phyloP scores from a whole-genome alignment of 2,888 invertebrate genomes.

The Carterocephalus palaemon region DNA sequence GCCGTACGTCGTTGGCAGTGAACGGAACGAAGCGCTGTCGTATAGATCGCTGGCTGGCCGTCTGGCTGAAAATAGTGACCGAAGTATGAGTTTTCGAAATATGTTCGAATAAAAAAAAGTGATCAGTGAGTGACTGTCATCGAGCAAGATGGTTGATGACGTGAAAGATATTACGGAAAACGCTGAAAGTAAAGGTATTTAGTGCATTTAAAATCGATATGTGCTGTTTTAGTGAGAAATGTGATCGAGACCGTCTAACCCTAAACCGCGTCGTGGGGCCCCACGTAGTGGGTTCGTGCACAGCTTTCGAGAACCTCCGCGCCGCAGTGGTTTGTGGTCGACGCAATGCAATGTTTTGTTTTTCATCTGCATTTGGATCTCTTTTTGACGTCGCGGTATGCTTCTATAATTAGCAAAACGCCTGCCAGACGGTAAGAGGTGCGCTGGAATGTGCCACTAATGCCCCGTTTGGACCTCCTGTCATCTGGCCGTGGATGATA shows the following conservation, averaged over 20 bases:
- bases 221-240: slow-evolving; percentile 71
- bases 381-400: slow-evolving; percentile 74
- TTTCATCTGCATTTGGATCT: slow-evolving; percentile 71
- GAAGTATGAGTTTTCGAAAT: slow-evolving; percentile 78
- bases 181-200: slow-evolving; percentile 77
- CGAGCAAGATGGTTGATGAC: slow-evolving; percentile 79
- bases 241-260: slow-evolving; percentile 74
- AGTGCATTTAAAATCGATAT: slow-evolving; percentile 67
- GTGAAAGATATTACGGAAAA: slow-evolving; percentile 75
- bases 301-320: slow-evolving; percentile 72
- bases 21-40: slow-evolving; percentile 76
- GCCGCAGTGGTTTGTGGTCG: slow-evolving; percentile 62
- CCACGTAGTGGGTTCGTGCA: slow-evolving; percentile 71
- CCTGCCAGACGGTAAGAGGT: slow-evolving; percentile 60
- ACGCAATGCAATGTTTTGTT: slow-evolving; percentile 69
- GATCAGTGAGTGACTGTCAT: slow-evolving; percentile 76
- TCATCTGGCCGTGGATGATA: slow-evolving; percentile 32
- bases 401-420: slow-evolving; percentile 72
- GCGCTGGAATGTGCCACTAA: slow-evolving; percentile 55
- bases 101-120: slow-evolving; percentile 78
- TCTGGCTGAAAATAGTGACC: slow-evolving; percentile 76
- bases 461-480: slow-evolving; percentile 35
- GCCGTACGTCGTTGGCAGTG: slow-evolving; percentile 64
- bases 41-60: slow-evolving; percentile 75
- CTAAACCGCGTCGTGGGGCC: slow-evolving; percentile 75